Conservation (phyloP, 1,140 invertebrate genomes). For the Drosophila leontia region DNA sequence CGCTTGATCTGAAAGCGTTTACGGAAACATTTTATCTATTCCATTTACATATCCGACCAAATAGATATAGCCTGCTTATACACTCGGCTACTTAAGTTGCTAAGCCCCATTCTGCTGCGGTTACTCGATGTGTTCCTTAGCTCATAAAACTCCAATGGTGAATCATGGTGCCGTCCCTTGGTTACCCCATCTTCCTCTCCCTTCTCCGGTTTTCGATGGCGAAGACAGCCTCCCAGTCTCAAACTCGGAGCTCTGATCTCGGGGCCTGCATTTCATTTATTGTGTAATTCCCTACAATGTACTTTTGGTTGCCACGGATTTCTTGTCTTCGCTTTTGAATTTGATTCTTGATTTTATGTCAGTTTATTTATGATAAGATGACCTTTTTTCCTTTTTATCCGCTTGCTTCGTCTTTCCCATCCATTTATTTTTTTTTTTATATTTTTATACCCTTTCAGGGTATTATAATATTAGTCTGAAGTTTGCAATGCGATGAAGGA, state of each 20-base stretch:
- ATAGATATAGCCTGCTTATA: slow-evolving; percentile 38
- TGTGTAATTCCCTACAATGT: slow-evolving; percentile 81
- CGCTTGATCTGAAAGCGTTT: slow-evolving; percentile 58
- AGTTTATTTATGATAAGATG: slow-evolving; percentile 84
- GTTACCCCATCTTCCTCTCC: background rate
- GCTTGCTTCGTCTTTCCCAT: slow-evolving; percentile 24
- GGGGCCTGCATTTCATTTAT: slow-evolving; percentile 81
- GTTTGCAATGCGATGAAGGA: background rate
- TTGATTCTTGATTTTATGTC: slow-evolving; percentile 84
- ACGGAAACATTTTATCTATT: slow-evolving; percentile 77
- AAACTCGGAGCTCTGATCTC: slow-evolving; percentile 49
- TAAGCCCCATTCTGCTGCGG: slow-evolving; percentile 28
- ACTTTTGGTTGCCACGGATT: slow-evolving; percentile 79
- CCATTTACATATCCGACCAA: slow-evolving; percentile 66
- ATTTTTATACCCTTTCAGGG: background rate
- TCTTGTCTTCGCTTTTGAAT: slow-evolving; percentile 75
- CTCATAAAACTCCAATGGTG: slow-evolving; percentile 79
- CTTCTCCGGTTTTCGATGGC: background rate
- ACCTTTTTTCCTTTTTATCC: slow-evolving; percentile 63
- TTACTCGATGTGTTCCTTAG: slow-evolving; percentile 73
- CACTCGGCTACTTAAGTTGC: slow-evolving; percentile 59
- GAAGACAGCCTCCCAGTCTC: slow-evolving; percentile 16
- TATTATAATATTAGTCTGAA: background rate
- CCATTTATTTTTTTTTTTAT: slow-evolving; percentile 15
- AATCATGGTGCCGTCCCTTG: slow-evolving; percentile 62